Conservation (phyloP, 2,113 vertebrate species). For the Sterrhoptilus dennistouni region DNA sequence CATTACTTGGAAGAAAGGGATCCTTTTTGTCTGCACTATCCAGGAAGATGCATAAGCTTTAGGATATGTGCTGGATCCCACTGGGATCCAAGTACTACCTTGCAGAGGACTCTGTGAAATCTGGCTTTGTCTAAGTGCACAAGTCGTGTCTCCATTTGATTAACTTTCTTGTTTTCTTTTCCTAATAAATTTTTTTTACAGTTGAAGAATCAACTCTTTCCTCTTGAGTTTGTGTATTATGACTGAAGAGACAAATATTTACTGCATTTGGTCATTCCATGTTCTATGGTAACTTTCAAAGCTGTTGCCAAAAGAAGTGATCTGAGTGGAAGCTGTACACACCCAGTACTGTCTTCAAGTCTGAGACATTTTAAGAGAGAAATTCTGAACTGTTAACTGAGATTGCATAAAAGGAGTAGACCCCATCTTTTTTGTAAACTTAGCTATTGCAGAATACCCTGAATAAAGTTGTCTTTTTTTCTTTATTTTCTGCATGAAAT, state of each 20-base stretch:
- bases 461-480: not conserved
- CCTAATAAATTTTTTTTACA: not conserved
- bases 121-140: not conserved
- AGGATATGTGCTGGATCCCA: not conserved
- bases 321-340: not conserved
- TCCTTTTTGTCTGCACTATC: not conserved
- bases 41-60: not conserved
- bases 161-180: not conserved
- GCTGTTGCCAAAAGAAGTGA: not conserved
- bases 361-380: not conserved
- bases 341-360: not conserved
- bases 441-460: not conserved
- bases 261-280: not conserved
- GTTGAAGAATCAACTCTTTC: not conserved
- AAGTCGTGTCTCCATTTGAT: not conserved
- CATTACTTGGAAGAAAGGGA: not conserved
- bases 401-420: not conserved
- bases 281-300: not conserved
- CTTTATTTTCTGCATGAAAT: not conserved
- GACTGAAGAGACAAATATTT: not conserved
- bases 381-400: not conserved
- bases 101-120: not conserved
- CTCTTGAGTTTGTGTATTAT: not conserved
- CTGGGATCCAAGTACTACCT: not conserved
- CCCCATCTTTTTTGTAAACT: not conserved